Evolutionary conservation across 2,113 vertebrate genomes (phyloP), one percentile per base, ranked within the genome.

Genomic region (Erythrocercus mccallii): DNA sequence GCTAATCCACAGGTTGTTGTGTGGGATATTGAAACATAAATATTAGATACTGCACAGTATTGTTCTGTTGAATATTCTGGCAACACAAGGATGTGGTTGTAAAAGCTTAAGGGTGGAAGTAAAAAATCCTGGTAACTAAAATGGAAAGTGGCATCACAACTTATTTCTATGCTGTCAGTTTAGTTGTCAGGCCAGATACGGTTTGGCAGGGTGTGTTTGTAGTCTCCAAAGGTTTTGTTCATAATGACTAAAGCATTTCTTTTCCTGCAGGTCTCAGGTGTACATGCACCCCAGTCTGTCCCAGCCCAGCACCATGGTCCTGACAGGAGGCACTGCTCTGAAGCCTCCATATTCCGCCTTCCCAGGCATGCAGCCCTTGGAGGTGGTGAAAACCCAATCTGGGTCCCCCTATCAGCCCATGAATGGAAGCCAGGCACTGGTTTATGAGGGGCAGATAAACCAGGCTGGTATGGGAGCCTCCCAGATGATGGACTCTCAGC

Each of bases 221-320:
- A 10, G 15, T 74, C 23, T 87, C 11, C 15, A 22, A 12, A 19
- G 33, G 61, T 9, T 73, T 45, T 37, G 7, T n/a, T 4, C 5
- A 0, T 60, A 50, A 25, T 86, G 35, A 95, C 53, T 68, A 18
- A 11, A 58, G 31, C 1, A 0, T 61, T 16, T 78, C 66, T 85
- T 84, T 68, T 79, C 69, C 61, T 81, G 42, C 96, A 99, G 99
- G 95, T 99, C 99, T 96, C 99, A 99, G 98, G 98, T 99, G 96
- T 99, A 99, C 95, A 99, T 99, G 99, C 99, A 99, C 90, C 99
- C 99, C 90, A 99, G 99, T 98, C 98, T 99, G 92, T 99, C 99
- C 23, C 99, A 99, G 14, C 98, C 99, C 92, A 99, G 96, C 96
- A 98, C 99, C 88, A 99, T 99, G 99, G 99, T 99, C 94, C 98